Conservation (phyloP, 1,140 invertebrate species). For the Zaprionus ghesquierei region DNA sequence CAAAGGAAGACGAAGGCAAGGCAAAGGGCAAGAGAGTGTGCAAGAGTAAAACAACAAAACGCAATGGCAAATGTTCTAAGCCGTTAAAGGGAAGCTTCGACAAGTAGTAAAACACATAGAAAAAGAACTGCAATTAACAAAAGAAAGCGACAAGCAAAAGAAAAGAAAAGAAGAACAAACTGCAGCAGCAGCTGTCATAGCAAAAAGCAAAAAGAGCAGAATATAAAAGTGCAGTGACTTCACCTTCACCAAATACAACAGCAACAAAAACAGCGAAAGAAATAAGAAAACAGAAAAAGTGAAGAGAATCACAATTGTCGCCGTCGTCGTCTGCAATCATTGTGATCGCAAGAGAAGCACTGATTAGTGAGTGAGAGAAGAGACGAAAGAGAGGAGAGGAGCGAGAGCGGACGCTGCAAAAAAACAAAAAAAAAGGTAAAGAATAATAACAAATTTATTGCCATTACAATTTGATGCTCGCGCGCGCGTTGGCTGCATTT, state of each 20-base stretch:
- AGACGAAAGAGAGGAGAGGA: background rate
- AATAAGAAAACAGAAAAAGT: constrained; percentile 19
- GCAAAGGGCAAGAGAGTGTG: constrained; percentile 7
- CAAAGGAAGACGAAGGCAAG: constrained; percentile 2
- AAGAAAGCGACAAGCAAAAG: constrained; percentile 24
- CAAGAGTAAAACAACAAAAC: constrained; percentile 15
- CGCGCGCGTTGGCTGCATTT: background rate
- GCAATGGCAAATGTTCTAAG: constrained; percentile 24
- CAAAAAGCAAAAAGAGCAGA: constrained; percentile 39
- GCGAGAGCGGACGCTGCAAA: background rate
- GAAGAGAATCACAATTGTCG: constrained; percentile 15
- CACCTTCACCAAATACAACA: constrained; percentile 24
- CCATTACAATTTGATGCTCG: constrained; percentile 3
- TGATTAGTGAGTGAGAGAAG: background rate
- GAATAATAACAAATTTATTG: constrained; percentile 32
- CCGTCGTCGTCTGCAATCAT: background rate
- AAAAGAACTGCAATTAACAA: constrained; percentile 14
- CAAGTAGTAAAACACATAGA: constrained; percentile 11
- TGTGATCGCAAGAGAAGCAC: background rate
- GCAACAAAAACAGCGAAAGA: constrained; percentile 7
- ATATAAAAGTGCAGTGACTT: constrained; percentile 66
- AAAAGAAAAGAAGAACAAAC: constrained; percentile 28
- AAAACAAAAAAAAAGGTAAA: constrained; percentile 21
- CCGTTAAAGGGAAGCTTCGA: background rate
- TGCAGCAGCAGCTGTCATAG: constrained; percentile 55